Percentiles rank a stretch among this genome's conserved stretches.
These are phyloP conservation scores for Champsocephalus esox DNA, from an alignment of 2,797 vertebrate genomes.

Conservation along the genomic window DNA sequence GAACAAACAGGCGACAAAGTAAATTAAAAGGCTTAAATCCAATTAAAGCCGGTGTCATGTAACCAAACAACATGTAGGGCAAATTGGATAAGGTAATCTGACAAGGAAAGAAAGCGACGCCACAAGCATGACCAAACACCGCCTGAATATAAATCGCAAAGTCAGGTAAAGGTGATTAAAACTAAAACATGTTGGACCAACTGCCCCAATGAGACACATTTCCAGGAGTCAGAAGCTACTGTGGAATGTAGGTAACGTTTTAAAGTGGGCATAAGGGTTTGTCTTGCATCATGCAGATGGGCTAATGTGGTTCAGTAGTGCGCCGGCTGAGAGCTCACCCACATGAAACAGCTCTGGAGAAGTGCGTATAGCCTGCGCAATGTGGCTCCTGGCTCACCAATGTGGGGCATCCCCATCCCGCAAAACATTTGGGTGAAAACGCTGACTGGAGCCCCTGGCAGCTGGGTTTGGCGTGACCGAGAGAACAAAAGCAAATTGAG, in stretches of 20 bases:
- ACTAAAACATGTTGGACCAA: not conserved
- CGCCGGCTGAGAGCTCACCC: constrained; percentile 54
- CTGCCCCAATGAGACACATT: not conserved
- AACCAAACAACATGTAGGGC: constrained; percentile 13
- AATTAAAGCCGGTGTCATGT: not conserved
- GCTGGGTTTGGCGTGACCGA: not conserved
- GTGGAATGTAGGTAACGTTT: constrained; percentile 61
- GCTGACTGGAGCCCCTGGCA: constrained; percentile 55
- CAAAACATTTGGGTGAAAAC: constrained; percentile 60
- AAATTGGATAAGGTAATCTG: constrained; percentile 21
- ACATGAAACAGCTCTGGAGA: constrained; percentile 60
- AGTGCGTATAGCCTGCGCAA: constrained; percentile 79
- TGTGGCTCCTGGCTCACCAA: constrained; percentile 74
- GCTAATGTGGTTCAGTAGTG: constrained; percentile 54
- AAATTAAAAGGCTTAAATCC: not conserved
- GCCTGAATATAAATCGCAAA: not conserved
- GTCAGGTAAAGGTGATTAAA: not conserved
- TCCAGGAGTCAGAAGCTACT: not conserved
- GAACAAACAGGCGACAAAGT: not conserved
- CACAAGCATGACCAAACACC: constrained; percentile 12
- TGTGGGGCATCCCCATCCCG: constrained; percentile 60
- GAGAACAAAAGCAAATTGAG: constrained; percentile 29
- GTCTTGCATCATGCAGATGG: constrained; percentile 62
- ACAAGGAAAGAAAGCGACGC: constrained; percentile 21
- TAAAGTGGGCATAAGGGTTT: constrained; percentile 46